Base-by-base conservation (phyloP, 2,888 invertebrate species). In the Drosophila silvestris region DNA sequence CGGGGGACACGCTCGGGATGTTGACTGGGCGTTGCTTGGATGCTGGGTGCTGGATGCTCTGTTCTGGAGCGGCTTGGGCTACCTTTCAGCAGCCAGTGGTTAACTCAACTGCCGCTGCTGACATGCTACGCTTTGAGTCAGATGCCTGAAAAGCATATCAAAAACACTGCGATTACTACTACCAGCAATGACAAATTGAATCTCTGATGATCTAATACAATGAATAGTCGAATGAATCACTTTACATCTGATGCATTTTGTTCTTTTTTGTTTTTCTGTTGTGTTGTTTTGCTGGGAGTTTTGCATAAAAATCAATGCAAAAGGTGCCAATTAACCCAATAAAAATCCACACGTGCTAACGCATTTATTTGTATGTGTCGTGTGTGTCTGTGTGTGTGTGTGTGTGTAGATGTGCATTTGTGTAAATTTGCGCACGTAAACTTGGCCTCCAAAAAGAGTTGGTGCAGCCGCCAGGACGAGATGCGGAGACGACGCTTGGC, bases 371-470 rank as follows among this genome's bases (percentile, higher is more conserved):
- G 26, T 57, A 16, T 16, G 12, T 60, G 22, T 33, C n/a, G 12
- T 10, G 32, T 47, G 37, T 61, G 39, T 50, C 1, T 22, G 41
- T 33, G 28, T 30, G 16, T 10, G 16, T 26, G 30, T 19, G 35
- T 30, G 28, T 28, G 28, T 28, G 28, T 28, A 3, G 0, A 4
- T 51, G 28, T 51, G 19, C 10, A 19, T 51, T 6, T 56, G 37
- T 28, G 56, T 52, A 12, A 10, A 39, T 59, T 62, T 71, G 77
- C 77, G 77, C 77, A 85, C 81, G 83, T 91, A 87, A 89, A 89
- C 89, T 91, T 91, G 91, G 90, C 89, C 91, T 91, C 81, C 77
- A 90, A 89, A 83, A 74, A 69, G 0, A 16, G n/a, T 65, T 68
- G 26, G 41, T 16, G 50, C 65, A 51, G 52, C 33, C 22, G 32